Percentiles rank a stretch among this genome's conserved stretches.
Conservation (phyloP, 2,113 vertebrate species). For the Tragelaphus buxtoni region DNA sequence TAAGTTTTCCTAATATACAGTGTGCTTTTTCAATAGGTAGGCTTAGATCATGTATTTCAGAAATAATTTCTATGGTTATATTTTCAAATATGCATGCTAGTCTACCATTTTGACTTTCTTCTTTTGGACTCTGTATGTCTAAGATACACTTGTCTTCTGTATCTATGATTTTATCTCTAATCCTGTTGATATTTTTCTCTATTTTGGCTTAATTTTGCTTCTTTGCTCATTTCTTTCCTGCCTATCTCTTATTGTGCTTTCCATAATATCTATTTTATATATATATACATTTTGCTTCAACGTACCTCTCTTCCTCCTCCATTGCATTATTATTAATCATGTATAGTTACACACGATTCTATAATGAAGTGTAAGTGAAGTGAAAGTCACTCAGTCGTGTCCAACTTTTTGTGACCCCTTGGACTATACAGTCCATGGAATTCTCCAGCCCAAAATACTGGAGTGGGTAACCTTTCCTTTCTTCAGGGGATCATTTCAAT, state of each 20-base stretch:
- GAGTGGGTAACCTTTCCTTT: not conserved
- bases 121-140: not conserved
- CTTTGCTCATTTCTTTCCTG: not conserved
- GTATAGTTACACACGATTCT: not conserved
- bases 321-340: not conserved
- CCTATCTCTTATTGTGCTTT: not conserved
- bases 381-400: fast-evolving
- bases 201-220: constrained; percentile 5
- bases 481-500: not conserved
- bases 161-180: not conserved
- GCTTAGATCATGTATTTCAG: not conserved
- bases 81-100: not conserved
- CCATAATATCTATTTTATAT: not conserved
- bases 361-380: not conserved
- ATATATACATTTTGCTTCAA: not conserved
- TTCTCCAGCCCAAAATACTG: not conserved
- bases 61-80: not conserved
- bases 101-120: not conserved
- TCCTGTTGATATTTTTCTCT: not conserved
- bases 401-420: not conserved
- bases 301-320: not conserved
- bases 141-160: not conserved
- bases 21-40: not conserved
- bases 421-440: not conserved
- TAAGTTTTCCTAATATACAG: not conserved